phyloP scores from a whole-genome alignment of 1,140 invertebrate genomes.

The Monochamus saltuarius region DNA sequence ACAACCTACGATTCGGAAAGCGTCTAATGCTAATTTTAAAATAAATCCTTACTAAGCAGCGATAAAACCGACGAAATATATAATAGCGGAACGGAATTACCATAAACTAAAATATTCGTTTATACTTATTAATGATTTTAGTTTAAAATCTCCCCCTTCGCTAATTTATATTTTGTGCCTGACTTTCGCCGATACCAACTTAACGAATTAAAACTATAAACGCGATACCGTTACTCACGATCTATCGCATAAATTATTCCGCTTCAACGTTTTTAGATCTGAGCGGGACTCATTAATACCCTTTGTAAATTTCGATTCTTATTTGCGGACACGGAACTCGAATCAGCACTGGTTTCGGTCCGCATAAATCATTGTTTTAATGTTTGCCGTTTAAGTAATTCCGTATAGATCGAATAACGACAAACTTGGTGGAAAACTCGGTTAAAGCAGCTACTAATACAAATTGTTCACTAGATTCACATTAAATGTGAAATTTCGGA shows the following conservation, averaged over 20 bases:
- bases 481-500: too few species aligned
- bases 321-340: conserved; percentile 26
- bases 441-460: too few species aligned
- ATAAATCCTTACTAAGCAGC: neutral
- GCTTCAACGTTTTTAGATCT: conserved; percentile 34
- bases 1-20: too few species aligned
- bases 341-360: neutral
- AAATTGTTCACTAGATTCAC: too few species aligned
- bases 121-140: conserved; percentile 31
- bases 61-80: conserved; percentile 17
- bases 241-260: conserved; percentile 33
- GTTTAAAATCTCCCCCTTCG: conserved; percentile 31
- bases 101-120: conserved; percentile 25
- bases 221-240: conserved; percentile 33
- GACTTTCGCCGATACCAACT: conserved; percentile 37
- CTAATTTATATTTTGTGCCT: conserved; percentile 38
- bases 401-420: too few species aligned
- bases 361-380: too few species aligned
- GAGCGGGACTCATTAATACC: conserved; percentile 28
- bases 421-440: too few species aligned
- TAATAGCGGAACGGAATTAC: conserved; percentile 15
- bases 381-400: too few species aligned
- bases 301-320: conserved; percentile 25
- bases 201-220: conserved; percentile 38
- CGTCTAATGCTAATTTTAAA: too few species aligned